Base-by-base conservation (phyloP, 2,797 vertebrate genomes). In the Esox lucius region DNA sequence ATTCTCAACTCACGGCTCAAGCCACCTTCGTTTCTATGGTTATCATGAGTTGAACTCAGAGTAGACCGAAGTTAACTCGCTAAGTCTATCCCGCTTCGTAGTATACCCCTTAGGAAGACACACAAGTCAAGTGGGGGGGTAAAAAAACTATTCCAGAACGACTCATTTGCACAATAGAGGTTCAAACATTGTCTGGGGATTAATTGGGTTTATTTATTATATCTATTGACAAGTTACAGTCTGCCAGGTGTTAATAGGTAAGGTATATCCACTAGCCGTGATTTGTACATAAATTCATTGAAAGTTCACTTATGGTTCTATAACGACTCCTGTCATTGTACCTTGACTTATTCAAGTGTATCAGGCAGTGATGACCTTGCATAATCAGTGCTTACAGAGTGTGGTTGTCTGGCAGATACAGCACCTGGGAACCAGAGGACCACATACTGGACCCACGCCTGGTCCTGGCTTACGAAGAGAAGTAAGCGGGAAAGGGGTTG, bases 401-500 rank as follows among this genome's bases (percentile, higher is more conserved):
- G 35, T 35, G 56, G 16, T 56, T 42, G 91, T 81, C 87, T 85
- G 77, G 78, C 91, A 99, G 98, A 92, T 98, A 98, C 94, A 99
- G 97, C 83, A 99, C 97, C 0, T 99, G 98, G 98, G 98, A 99
- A 87, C 98, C 98, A 11, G 98, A 99, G 80, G 98, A 99, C 76
- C 97, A 99, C 87, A 99, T 99, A 88, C 87, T 99, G 93, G 98
- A 99, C 90, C 98, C 98, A 39, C 96, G 96, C 72, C 95, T 99
- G 73, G 97, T 99, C 78, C 88, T 97, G 89, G 98, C 97, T 80
- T 99, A 97, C 26, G 97, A 99, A 85, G 96, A 99, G 91, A 97
- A 96, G 98, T 99, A 93, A 97, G 97, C 87, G 16, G 13, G 76
- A 79, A 61, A 42, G 11, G 11, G 48, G 24, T 13, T 13, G 16